Conservation (phyloP, 2,113 vertebrate species). For the Ranitomeya variabilis region DNA sequence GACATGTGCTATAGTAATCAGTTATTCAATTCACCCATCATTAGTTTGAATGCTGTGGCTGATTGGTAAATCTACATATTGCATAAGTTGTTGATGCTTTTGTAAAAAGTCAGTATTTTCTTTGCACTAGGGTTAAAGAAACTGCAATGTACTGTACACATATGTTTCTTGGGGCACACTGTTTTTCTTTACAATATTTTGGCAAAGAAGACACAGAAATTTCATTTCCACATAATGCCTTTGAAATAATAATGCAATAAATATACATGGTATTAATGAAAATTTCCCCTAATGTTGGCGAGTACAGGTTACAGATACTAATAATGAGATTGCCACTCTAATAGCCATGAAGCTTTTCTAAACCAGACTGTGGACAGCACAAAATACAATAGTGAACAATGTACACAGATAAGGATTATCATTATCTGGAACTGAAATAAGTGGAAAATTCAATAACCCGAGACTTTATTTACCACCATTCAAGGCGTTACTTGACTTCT, state of each 20-base stretch:
- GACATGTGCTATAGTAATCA: no score
- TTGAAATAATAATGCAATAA: background rate
- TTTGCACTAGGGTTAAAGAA: background rate
- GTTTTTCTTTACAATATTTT: background rate
- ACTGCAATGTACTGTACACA: background rate
- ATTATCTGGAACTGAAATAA: conserved; percentile 10
- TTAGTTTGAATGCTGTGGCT: background rate
- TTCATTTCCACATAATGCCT: background rate
- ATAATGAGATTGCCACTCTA: background rate
- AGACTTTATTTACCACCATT: background rate
- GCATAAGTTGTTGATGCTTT: background rate
- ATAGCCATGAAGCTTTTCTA: background rate
- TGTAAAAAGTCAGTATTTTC: background rate
- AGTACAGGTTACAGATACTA: background rate
- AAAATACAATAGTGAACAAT: conserved; percentile 7
- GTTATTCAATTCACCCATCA: no score
- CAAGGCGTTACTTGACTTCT: background rate
- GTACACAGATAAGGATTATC: conserved; percentile 17
- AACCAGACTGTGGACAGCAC: background rate
- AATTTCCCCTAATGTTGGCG: background rate
- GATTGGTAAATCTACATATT: background rate
- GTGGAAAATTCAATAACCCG: conserved; percentile 18
- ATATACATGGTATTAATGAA: background rate
- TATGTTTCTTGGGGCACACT: background rate
- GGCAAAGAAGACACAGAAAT: background rate